These are phyloP conservation scores for Cryptops parisi DNA, from an alignment of 2,888 invertebrate genomes.

Conservation along the genomic window DNA sequence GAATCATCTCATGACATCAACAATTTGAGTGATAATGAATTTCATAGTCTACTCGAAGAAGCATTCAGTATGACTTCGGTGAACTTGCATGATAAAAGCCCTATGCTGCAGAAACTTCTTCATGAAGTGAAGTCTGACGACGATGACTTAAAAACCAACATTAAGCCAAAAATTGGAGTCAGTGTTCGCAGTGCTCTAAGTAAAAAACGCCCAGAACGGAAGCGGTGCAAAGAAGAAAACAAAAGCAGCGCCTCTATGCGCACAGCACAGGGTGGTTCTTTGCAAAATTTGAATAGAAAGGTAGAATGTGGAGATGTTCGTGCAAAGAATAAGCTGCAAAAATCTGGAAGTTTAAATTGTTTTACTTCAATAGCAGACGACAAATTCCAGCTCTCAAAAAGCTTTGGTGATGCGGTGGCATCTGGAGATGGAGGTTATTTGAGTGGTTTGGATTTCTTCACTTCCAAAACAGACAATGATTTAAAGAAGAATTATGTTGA, in stretches of 20 bases:
- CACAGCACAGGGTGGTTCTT: slow-evolving; percentile 41
- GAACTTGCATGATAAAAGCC: slow-evolving; percentile 6
- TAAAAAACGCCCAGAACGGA: slow-evolving; percentile 2
- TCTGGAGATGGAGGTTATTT: too few relatives aligned
- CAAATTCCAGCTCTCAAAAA: too few relatives aligned
- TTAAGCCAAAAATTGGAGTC: slow-evolving; percentile 1
- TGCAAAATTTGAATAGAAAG: slow-evolving; percentile 36
- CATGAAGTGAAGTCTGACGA: slow-evolving; percentile 11
- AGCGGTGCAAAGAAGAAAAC: slow-evolving; percentile 28
- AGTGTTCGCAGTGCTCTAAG: background rate
- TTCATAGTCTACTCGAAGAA: slow-evolving; percentile 11
- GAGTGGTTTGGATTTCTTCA: too few relatives aligned
- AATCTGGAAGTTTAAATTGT: slow-evolving; percentile 16
- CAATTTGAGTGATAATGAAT: slow-evolving; percentile 12
- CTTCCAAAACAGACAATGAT: too few relatives aligned
- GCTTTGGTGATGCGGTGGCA: too few relatives aligned
- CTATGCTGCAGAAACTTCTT: slow-evolving; percentile 9
- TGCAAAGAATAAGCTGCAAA: slow-evolving; percentile 8
- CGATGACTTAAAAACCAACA: slow-evolving; percentile 4
- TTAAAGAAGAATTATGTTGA: too few relatives aligned
- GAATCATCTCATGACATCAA: slow-evolving; percentile 8
- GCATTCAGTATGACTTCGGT: slow-evolving; percentile 3
- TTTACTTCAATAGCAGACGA: too few relatives aligned
- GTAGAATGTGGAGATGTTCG: background rate
- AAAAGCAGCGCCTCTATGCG: slow-evolving; percentile 37